Evolutionary conservation across 2,113 vertebrate genomes (phyloP).

Genomic region (Alaudala cheleensis): DNA sequence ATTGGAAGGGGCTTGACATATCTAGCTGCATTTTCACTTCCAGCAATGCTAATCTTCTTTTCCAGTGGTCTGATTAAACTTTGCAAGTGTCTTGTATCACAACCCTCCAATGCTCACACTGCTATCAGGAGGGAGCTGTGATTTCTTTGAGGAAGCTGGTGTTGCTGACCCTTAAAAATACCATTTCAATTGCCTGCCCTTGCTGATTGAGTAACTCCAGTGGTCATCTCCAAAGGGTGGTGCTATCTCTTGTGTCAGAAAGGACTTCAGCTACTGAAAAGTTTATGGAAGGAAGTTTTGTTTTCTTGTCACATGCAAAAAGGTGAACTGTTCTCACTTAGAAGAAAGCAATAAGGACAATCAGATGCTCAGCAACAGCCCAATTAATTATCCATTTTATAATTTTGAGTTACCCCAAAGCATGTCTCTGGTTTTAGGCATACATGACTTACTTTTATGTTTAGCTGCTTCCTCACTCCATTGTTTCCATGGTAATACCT

Average conservation of each 20-base stretch:
- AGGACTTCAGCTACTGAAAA: neutral
- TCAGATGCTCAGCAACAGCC: neutral
- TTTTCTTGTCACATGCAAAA: neutral
- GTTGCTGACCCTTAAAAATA: neutral
- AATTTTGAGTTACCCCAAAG: slow-evolving; percentile 55
- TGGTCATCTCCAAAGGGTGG: neutral
- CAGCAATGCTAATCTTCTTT: slow-evolving; percentile 2
- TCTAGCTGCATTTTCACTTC: neutral
- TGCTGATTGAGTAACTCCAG: neutral
- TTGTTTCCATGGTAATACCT: slow-evolving; percentile 75
- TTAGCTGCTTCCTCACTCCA: slow-evolving; percentile 68
- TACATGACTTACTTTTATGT: slow-evolving; percentile 67
- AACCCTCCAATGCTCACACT: neutral
- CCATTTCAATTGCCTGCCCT: neutral
- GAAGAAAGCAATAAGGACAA: neutral
- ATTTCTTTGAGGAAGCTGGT: neutral
- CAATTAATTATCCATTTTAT: slow-evolving; percentile 29
- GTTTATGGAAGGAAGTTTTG: neutral
- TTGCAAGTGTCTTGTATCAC: neutral
- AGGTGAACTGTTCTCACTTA: neutral
- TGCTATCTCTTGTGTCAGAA: neutral
- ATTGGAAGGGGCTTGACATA: neutral
- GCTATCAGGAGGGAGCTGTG: neutral
- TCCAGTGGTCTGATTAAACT: neutral
- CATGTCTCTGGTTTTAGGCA: slow-evolving; percentile 61